phyloP scores from a whole-genome alignment of 2,888 invertebrate species.

The Hemaris fuciformis region DNA sequence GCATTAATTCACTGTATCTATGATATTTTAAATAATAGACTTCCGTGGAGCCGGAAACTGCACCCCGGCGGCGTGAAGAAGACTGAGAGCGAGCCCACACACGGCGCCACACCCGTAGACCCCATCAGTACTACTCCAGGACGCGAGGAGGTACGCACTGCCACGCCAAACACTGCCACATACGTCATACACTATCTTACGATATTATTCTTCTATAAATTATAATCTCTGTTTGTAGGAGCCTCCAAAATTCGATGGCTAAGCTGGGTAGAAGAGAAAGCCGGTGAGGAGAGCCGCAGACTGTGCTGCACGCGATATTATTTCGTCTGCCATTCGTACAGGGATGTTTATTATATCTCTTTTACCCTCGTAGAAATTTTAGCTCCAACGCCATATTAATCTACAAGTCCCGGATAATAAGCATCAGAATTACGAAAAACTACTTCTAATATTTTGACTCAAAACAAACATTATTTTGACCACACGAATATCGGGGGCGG shows the following conservation, averaged over 20 bases:
- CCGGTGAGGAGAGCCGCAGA: slow-evolving; percentile 74
- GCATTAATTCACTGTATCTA: background rate
- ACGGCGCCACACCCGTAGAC: slow-evolving; percentile 66
- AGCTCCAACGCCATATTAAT: no score
- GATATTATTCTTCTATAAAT: no score
- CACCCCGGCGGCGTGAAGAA: slow-evolving; percentile 69
- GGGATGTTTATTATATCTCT: slow-evolving; percentile 41
- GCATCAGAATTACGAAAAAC: no score
- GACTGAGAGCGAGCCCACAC: slow-evolving; percentile 80
- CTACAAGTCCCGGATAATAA: no score
- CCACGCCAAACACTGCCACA: no score
- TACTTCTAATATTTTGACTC: no score
- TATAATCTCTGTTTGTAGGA: slow-evolving; percentile 48
- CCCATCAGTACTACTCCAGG: slow-evolving; percentile 80
- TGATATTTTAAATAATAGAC: slow-evolving; percentile 33
- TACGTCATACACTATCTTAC: no score
- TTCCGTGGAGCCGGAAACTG: slow-evolving; percentile 40
- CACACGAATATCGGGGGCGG: no score
- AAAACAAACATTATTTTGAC: no score
- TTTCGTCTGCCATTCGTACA: slow-evolving; percentile 85
- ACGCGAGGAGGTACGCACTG: slow-evolving; percentile 71
- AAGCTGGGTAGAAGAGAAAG: slow-evolving; percentile 78
- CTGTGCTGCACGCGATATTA: slow-evolving; percentile 87
- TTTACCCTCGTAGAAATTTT: background rate
- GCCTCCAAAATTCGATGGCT: slow-evolving; percentile 84